Conservation (phyloP, 2,797 vertebrate genomes). For the Moxostoma hubbsi region DNA sequence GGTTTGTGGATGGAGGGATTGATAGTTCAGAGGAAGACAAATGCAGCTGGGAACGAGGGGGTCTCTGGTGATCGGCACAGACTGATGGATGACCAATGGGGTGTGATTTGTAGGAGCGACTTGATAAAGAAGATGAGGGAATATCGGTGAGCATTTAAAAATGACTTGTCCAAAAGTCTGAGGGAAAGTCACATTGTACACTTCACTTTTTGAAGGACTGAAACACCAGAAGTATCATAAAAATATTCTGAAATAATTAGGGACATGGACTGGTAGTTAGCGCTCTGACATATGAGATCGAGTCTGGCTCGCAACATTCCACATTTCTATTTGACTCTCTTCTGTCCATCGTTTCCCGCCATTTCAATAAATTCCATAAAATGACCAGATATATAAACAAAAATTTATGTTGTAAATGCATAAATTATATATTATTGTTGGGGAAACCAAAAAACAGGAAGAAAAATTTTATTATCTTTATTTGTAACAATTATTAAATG, state of each 20-base stretch:
- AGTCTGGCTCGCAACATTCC: too few species aligned
- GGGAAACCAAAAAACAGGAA: too few species aligned
- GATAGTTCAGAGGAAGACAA: conserved; percentile 61
- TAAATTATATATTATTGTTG: too few species aligned
- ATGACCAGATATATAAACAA: too few species aligned
- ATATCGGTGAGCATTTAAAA: conserved; percentile 43
- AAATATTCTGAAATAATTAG: background rate
- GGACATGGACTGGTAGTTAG: too few species aligned
- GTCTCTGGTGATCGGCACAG: conserved; percentile 60
- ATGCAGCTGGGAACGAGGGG: conserved; percentile 51
- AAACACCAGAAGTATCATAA: background rate
- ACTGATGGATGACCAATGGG: conserved; percentile 49
- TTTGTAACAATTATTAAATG: too few species aligned
- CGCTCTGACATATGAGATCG: too few species aligned
- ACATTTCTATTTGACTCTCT: too few species aligned
- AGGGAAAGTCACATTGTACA: conserved; percentile 39
- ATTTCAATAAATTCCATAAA: too few species aligned
- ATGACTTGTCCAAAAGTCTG: conserved; percentile 17
- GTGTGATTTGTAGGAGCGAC: conserved; percentile 54
- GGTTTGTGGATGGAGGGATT: conserved; percentile 52
- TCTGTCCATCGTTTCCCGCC: too few species aligned
- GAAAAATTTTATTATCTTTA: too few species aligned
- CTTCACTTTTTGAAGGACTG: conserved; percentile 12
- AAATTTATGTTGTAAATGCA: too few species aligned
- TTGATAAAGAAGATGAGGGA: conserved; percentile 57